phyloP scores from a whole-genome alignment of 2,113 vertebrate genomes.

The Butastur rufipennis region DNA sequence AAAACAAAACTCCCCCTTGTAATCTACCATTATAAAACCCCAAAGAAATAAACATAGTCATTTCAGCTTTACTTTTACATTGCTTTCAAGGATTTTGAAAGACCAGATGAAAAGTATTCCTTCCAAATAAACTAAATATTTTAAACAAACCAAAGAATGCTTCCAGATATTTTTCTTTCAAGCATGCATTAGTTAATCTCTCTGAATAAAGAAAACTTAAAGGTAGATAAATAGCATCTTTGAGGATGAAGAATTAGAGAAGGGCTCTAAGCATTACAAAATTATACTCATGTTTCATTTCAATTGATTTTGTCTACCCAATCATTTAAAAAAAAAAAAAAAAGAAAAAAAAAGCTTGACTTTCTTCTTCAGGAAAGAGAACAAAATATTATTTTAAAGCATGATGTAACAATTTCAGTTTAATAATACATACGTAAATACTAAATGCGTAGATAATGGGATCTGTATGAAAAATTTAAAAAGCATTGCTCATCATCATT shows the following conservation, averaged over 20 bases:
- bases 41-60: neutral
- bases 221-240: neutral
- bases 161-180: neutral
- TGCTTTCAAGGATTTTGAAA: neutral
- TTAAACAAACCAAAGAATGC: neutral
- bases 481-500: neutral
- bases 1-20: neutral
- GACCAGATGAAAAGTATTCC: neutral
- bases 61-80: neutral
- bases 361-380: neutral
- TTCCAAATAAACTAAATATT: neutral
- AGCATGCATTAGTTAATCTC: neutral
- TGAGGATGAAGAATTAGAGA: neutral
- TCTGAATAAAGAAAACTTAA: neutral
- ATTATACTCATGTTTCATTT: neutral
- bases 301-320: neutral
- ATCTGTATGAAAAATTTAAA: neutral
- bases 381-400: neutral
- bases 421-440: neutral
- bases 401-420: neutral
- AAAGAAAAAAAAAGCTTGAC: neutral
- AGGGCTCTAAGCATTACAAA: neutral
- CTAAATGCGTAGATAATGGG: neutral
- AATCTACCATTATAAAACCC: neutral
- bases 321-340: neutral